These are phyloP conservation scores for Heliothis subflexa DNA, from an alignment of 1,140 invertebrate genomes.

Conservation along the genomic window DNA sequence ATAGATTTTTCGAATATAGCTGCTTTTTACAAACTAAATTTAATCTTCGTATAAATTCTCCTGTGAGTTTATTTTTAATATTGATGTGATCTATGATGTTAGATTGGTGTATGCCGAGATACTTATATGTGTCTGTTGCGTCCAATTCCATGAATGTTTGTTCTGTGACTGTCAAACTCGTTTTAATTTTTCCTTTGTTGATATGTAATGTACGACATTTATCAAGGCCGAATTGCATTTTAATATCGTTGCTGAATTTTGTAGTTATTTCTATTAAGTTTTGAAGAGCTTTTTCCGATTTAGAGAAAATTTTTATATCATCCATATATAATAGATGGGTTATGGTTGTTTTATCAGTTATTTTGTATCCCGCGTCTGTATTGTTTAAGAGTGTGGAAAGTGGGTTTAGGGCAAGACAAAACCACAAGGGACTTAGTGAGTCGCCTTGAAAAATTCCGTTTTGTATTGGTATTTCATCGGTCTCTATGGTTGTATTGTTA, in stretches of 20 bases:
- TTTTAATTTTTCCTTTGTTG: not conserved
- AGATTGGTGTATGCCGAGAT: not conserved
- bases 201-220: not conserved
- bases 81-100: too few relatives aligned
- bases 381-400: not conserved
- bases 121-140: not conserved
- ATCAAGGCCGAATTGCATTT: not conserved
- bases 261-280: not conserved
- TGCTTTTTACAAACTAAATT: too few relatives aligned
- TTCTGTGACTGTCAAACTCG: not conserved
- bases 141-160: not conserved
- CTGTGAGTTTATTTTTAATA: too few relatives aligned
- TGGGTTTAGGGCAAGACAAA: not conserved
- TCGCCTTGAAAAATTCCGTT: conserved; percentile 10
- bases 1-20: too few relatives aligned
- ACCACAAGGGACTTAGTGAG: not conserved
- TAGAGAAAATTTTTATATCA: not conserved
- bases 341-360: not conserved
- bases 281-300: not conserved
- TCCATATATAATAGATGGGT: not conserved
- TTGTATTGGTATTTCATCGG: not conserved
- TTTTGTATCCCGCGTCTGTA: not conserved
- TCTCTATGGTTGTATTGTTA: not conserved
- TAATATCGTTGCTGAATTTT: not conserved
- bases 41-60: too few relatives aligned